These are phyloP conservation scores for Siderastrea siderea DNA, from an alignment of 92 coral and sea anemone species.

Conservation along the genomic window DNA sequence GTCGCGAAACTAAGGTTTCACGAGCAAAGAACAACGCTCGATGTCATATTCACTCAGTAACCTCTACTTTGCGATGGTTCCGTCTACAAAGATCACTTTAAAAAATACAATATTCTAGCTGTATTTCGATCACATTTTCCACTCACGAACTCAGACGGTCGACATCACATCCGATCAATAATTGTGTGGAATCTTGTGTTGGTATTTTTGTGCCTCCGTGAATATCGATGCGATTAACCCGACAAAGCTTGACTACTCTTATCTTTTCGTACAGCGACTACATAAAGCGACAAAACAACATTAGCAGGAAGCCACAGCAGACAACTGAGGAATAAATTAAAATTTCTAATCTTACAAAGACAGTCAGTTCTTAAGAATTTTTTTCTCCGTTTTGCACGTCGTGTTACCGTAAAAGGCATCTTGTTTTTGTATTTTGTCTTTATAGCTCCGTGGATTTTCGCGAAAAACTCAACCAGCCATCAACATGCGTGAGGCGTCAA, in stretches of 20 bases:
- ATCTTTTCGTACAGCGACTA: not conserved
- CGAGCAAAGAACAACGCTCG: not conserved
- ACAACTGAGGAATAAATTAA: constrained; percentile 7
- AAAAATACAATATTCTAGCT: not conserved
- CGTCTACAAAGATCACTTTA: not conserved
- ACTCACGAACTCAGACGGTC: too few relatives aligned
- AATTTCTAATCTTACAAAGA: not conserved
- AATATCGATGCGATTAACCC: not conserved
- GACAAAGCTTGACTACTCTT: too few relatives aligned
- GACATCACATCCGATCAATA: not conserved
- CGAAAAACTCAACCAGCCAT: too few relatives aligned
- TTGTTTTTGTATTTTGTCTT: not conserved
- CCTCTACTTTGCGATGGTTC: not conserved
- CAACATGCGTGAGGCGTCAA: not conserved
- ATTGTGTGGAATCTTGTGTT: too few relatives aligned
- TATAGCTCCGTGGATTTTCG: not conserved
- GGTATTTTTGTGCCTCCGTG: not conserved
- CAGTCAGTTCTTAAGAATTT: not conserved
- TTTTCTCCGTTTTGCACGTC: too few relatives aligned
- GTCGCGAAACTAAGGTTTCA: not conserved
- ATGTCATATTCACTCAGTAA: not conserved
- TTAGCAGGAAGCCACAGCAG: constrained; percentile 7
- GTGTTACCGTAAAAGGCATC: not conserved
- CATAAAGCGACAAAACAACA: not conserved
- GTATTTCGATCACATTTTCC: not conserved